Base-by-base conservation (phyloP, 2,113 vertebrate species). In the Aphyosemion australe region DNA sequence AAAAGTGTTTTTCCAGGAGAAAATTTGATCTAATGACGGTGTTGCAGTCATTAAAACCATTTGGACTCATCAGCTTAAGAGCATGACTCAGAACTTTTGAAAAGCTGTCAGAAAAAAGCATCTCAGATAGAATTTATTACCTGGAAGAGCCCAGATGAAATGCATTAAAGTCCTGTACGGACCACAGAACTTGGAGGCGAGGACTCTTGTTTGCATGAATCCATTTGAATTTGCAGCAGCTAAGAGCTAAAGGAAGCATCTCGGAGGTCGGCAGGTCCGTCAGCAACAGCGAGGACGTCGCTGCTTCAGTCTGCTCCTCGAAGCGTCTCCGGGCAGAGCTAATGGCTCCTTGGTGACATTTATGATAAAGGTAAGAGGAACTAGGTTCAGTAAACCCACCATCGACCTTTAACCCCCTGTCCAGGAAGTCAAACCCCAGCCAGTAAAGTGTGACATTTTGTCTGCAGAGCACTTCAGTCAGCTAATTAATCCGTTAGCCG, bases 401-500 rank as follows among this genome's bases (percentile, higher is more conserved):
- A 41, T 68, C 9, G 55, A 79, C 89, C 88, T 89, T 78, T 78
- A n/a, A 83, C 85, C 78, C 72, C 67, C 77, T 50, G 10, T 77
- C 73, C 84, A 82, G 85, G 85, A 90, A 92, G 91, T 90, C 85
- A 90, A 88, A 85, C 86, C 55, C 79, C 78, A 79, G 87, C 82
- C 86, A 76, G 76, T 18, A 74, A 37, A 81, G 79, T 69, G 74
- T 91, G 91, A 91, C 88, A 92, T 92, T 91, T 92, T 76, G 79
- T 82, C 76, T 52, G 79, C 82, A 32, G 67, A 74, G 61, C 72
- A 77, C 82, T 90, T 85, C 84, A 86, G 86, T 80, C 85, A 75
- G 87, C 89, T 90, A 91, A 93, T 93, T 92, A 91, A 80, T 84
- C 85, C 63, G 81, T 89, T 90, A 89, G 84, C 84, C 60, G 34